These are phyloP conservation scores for Oncopodura yosiiana DNA, from an alignment of 1,140 invertebrate genomes.

Conservation along the genomic window DNA sequence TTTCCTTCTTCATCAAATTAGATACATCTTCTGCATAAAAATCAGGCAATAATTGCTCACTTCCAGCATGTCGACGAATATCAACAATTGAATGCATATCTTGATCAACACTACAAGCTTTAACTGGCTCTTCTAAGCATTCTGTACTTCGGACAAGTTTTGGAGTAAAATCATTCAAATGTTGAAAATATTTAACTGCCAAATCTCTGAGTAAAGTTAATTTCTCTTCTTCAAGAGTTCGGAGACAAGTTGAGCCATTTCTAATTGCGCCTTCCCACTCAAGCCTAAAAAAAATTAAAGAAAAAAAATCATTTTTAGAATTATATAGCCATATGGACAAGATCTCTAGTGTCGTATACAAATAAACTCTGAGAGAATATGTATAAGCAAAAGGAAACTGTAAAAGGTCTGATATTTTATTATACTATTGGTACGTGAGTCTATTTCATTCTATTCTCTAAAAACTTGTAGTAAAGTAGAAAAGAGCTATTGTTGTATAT, in stretches of 20 bases:
- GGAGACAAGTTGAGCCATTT: conserved; percentile 58
- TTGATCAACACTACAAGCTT: conserved; percentile 56
- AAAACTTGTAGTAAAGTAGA: too few species aligned
- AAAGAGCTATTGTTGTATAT: too few species aligned
- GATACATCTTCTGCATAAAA: conserved; percentile 91
- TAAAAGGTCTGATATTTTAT: too few species aligned
- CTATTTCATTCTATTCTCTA: too few species aligned
- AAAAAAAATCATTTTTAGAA: too few species aligned
- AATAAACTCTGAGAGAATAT: too few species aligned
- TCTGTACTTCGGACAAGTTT: conserved; percentile 53
- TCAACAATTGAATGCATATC: conserved; percentile 58
- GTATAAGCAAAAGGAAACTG: too few species aligned
- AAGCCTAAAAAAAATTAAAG: conserved; percentile 47
- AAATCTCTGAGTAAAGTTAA: conserved; percentile 68
- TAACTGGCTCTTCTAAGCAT: conserved; percentile 56
- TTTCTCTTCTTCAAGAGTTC: conserved; percentile 80
- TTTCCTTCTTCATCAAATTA: conserved; percentile 81
- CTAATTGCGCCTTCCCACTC: conserved; percentile 85
- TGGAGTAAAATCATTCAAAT: conserved; percentile 50
- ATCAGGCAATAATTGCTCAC: conserved; percentile 78
- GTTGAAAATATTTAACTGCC: conserved; percentile 64
- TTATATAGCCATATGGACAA: too few species aligned
- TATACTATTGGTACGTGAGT: too few species aligned
- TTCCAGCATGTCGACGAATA: conserved; percentile 51
- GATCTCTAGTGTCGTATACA: too few species aligned